Percentiles rank a stretch among this genome's conserved stretches.
Conservation (phyloP, 2,888 invertebrate species). For the Bellardia pandia region DNA sequence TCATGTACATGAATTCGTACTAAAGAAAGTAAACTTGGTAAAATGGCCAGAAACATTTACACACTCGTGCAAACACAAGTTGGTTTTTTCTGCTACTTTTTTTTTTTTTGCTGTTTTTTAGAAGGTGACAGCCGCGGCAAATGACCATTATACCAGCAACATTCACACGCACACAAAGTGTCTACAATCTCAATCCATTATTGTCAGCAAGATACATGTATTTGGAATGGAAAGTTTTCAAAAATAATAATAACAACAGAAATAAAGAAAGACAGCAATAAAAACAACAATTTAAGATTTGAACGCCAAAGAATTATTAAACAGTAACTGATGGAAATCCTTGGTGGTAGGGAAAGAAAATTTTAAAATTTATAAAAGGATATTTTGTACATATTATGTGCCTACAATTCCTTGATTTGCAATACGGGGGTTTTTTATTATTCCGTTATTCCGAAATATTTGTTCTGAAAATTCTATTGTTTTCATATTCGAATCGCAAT, state of each 20-base stretch:
- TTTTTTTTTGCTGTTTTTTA: neutral
- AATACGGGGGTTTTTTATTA: no score
- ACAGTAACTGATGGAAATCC: neutral
- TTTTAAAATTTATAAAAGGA: neutral
- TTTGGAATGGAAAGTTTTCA: slow-evolving; percentile 62
- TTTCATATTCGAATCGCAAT: no score
- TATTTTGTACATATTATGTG: no score
- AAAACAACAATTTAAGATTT: slow-evolving; percentile 18
- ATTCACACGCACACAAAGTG: neutral
- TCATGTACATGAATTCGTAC: neutral
- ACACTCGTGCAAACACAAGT: neutral
- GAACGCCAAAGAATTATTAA: slow-evolving; percentile 1
- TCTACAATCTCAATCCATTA: slow-evolving; percentile 35
- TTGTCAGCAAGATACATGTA: slow-evolving; percentile 21
- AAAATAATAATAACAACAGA: slow-evolving; percentile 9
- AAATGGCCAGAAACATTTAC: slow-evolving; percentile 4
- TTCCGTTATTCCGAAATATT: no score
- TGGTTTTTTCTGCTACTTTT: neutral
- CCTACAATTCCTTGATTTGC: no score
- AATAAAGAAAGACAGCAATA: slow-evolving; percentile 7
- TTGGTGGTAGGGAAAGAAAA: neutral
- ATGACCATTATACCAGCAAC: slow-evolving; percentile 32
- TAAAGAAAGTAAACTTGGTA: slow-evolving; percentile 43
- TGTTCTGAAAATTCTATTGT: no score
- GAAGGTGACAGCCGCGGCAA: slow-evolving; percentile 54